phyloP scores from a whole-genome alignment of 1,140 invertebrate species.

The Papilio machaon region DNA sequence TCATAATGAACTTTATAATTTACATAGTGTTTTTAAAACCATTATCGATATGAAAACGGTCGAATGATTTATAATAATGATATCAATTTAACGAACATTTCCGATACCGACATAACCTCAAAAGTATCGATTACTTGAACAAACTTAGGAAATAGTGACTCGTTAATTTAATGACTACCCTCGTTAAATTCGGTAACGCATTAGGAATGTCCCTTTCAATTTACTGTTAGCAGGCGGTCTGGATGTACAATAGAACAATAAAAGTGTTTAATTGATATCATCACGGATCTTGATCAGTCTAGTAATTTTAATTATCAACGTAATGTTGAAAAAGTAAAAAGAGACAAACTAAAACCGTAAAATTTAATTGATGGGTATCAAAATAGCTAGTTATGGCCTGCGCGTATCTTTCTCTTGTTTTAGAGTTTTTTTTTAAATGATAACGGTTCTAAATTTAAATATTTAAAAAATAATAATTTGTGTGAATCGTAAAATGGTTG shows the following conservation, averaged over 20 bases:
- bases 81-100: background rate
- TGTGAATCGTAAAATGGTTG: background rate
- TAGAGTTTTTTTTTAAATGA: background rate
- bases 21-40: background rate
- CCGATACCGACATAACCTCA: background rate
- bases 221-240: background rate
- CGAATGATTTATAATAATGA: background rate
- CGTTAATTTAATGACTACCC: slow-evolving; percentile 19
- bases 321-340: too few species aligned
- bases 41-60: background rate
- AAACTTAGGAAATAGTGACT: slow-evolving; percentile 5
- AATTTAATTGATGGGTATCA: too few species aligned
- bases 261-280: background rate
- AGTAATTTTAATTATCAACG: background rate
- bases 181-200: slow-evolving; percentile 16
- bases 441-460: slow-evolving; percentile 7
- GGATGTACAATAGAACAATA: background rate
- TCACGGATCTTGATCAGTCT: background rate
- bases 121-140: slow-evolving; percentile 27
- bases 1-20: background rate
- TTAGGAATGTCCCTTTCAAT: background rate
- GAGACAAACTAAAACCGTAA: too few species aligned
- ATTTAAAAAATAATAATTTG: background rate
- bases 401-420: too few species aligned
- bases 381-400: too few species aligned